phyloP scores from a whole-genome alignment of 1,140 invertebrate species.

The Euwallacea similis region DNA sequence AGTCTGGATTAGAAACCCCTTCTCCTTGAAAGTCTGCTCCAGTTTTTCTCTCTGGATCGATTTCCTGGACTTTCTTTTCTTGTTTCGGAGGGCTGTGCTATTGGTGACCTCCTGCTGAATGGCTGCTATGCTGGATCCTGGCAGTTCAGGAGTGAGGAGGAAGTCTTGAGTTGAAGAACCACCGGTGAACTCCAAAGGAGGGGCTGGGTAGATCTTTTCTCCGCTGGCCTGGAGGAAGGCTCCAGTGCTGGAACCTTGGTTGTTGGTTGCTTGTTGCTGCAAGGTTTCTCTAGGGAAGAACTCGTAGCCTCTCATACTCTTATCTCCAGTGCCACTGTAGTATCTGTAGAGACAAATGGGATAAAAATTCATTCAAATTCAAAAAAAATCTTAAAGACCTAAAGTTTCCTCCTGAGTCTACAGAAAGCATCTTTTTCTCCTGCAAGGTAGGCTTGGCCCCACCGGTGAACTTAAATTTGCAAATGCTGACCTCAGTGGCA shows the following conservation, averaged over 20 bases:
- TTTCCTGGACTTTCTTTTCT: slow-evolving; percentile 77
- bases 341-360: slow-evolving; percentile 57
- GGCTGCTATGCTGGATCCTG: slow-evolving; percentile 45
- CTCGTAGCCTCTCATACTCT: slow-evolving; percentile 75
- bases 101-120: slow-evolving; percentile 31
- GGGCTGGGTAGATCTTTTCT: slow-evolving; percentile 57
- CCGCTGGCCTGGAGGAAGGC: slow-evolving; percentile 59
- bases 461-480: slow-evolving; percentile 91
- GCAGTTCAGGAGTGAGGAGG: slow-evolving; percentile 54
- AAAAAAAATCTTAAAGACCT: slow-evolving; percentile 56
- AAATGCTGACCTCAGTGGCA: slow-evolving; percentile 82
- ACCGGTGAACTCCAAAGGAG: slow-evolving; percentile 43
- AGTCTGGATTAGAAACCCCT: slow-evolving; percentile 89
- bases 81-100: slow-evolving; percentile 52
- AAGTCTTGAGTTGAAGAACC: slow-evolving; percentile 49
- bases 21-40: slow-evolving; percentile 90
- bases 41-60: slow-evolving; percentile 83
- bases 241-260: slow-evolving; percentile 55
- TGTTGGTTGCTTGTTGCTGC: slow-evolving; percentile 59
- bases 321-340: slow-evolving; percentile 74
- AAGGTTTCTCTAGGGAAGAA: slow-evolving; percentile 72
- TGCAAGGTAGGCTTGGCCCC: slow-evolving; percentile 83
- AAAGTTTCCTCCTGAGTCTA: slow-evolving; percentile 83
- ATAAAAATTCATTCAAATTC: no score
- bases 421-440: slow-evolving; percentile 88